Evolutionary conservation across 2,888 invertebrate species (phyloP).

Genomic region (Caenorhabditis panamensis): DNA sequence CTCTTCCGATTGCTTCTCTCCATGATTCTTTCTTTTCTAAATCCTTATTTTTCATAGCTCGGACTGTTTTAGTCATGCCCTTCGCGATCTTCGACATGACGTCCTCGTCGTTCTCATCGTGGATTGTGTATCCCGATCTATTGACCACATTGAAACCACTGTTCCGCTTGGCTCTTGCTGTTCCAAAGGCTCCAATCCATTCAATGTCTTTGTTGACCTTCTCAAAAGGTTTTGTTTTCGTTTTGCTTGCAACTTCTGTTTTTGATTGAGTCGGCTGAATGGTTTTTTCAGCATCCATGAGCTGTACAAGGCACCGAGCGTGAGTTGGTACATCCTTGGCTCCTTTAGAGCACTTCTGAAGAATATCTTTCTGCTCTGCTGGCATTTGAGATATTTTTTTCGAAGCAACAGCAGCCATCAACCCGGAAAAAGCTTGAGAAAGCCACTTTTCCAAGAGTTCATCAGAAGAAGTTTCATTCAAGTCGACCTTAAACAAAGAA

Average conservation of each 20-base stretch:
- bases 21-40: slow-evolving; percentile 44
- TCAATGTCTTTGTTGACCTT: slow-evolving; percentile 53
- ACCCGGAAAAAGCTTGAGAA: slow-evolving; percentile 76
- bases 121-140: slow-evolving; percentile 61
- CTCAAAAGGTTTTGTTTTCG: slow-evolving; percentile 29
- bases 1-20: slow-evolving; percentile 64
- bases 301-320: slow-evolving; percentile 71
- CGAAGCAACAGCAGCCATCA: slow-evolving; percentile 77
- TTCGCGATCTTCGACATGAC: slow-evolving; percentile 66
- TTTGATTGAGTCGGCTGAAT: neutral
- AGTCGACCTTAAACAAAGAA: slow-evolving; percentile 54
- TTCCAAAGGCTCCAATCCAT: slow-evolving; percentile 72
- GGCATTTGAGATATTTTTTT: slow-evolving; percentile 60
- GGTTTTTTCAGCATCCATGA: slow-evolving; percentile 66
- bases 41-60: slow-evolving; percentile 71
- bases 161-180: slow-evolving; percentile 64
- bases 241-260: neutral
- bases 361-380: slow-evolving; percentile 41
- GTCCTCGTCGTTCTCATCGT: slow-evolving; percentile 53
- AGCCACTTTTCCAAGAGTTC: slow-evolving; percentile 78
- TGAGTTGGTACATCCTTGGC: slow-evolving; percentile 72
- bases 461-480: slow-evolving; percentile 69
- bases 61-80: slow-evolving; percentile 67
- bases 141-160: slow-evolving; percentile 58
- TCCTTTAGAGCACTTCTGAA: slow-evolving; percentile 71